Evolutionary conservation across 2,797 vertebrate genomes (phyloP).

Genomic region (Esox lucius): DNA sequence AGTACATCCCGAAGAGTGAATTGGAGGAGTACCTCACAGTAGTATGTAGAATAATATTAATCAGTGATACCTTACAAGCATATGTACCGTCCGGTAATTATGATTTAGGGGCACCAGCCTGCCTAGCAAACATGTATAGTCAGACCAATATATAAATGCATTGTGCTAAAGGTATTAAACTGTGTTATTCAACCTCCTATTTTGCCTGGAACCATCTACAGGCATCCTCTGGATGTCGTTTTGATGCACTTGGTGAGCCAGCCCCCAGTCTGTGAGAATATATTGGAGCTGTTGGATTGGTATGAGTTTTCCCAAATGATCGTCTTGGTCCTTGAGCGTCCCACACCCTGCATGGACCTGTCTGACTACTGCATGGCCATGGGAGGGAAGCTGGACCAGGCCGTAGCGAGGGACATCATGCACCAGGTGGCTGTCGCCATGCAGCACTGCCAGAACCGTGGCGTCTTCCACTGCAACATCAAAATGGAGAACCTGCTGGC

Average conservation of each 20-base stretch:
- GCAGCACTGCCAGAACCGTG: constrained; percentile 17
- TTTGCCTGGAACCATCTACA: constrained; percentile 4
- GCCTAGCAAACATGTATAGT: background rate
- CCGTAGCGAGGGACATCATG: constrained; percentile 1
- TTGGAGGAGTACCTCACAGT: constrained; percentile 9
- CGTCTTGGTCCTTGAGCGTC: constrained; percentile 26
- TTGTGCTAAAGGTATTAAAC: background rate
- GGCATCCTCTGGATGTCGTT: constrained; percentile 19
- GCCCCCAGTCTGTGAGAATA: constrained; percentile 7
- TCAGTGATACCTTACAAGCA: background rate
- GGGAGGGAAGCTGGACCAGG: constrained; percentile 14
- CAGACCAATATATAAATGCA: background rate
- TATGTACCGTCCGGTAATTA: background rate
- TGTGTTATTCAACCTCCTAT: background rate
- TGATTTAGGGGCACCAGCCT: background rate
- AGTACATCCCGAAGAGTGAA: constrained; percentile 20
- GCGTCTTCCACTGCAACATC: constrained; percentile 36
- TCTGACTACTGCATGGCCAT: background rate
- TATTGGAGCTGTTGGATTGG: constrained; percentile 34
- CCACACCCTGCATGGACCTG: constrained; percentile 29
- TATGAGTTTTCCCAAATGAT: constrained; percentile 20
- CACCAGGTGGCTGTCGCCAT: too few species aligned
- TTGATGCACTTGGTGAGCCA: constrained; percentile 17
- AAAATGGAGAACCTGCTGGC: constrained; percentile 39
- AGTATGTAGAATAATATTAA: constrained; percentile 6